Base-by-base conservation (phyloP, 2,888 invertebrate species). In the Agelastica alni region DNA sequence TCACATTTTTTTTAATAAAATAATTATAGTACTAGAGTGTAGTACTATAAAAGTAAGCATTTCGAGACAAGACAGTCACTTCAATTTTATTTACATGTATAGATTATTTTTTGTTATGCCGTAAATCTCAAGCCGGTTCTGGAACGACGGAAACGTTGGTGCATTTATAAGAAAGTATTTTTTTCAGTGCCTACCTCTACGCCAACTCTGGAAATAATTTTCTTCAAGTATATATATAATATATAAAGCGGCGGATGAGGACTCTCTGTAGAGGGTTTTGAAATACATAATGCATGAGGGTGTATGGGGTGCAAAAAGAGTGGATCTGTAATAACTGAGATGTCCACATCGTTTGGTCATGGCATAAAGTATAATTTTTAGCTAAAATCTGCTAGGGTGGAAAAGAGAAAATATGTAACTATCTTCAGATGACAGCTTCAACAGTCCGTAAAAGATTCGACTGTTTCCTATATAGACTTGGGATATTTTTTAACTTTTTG, bases 341-440 rank as follows among this genome's bases (percentile, higher is more conserved):
- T 66, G 69, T 56, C 58, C 56, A 51, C 59, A 58, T 69, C 70
- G 72, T 67, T 65, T 70, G 72, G 72, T 71, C 72, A 72, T 70
- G 68, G 66, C 68, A 65, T 59, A 67, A 68, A 69, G 71, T 72
- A 74, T 73, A 73, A 74, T 74, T 73, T 74, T 74, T 72, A 69
- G 73, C 69, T 69, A 66, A 64, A 70, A 69, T 64, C 69, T 70
- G 73, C 70, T 73, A 70, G 70, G 65, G 69, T 67, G 74, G 73
- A 75, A 74, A 71, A 71, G 69, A 73, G 68, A 68, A 73, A 75
- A 75, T 75, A 74, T 74, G 73, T 72, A 72, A 69, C 67, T 69
- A 67, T 70, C 70, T 66, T 66, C 59, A 63, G 64, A 62, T 67
- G 72, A 71, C 70, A 68, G 65, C 61, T 63, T 53, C 58, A 61